Evolutionary conservation across 1,140 invertebrate species (phyloP), one percentile per base, ranked within the genome.

Genomic region (Hesperophylax magnus): DNA sequence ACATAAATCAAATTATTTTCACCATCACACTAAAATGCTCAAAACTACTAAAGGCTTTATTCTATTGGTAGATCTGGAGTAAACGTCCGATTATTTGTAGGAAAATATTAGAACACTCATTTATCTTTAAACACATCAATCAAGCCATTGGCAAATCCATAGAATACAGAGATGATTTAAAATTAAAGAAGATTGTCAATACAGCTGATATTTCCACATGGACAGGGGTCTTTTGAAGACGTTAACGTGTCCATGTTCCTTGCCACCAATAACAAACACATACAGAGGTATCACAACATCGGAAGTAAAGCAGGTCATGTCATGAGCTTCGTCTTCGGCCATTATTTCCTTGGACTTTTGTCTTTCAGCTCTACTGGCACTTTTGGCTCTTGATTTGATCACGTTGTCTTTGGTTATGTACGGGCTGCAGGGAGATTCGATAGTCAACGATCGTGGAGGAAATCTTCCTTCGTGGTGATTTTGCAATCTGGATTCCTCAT

Each of bases 141-240:
- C 20, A 7, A 58, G 3, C 7, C 20, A 58, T 47, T 47, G 39
- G 11, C 39, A 20, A 58, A 18, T 58, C n/a, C n/a, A 58, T 58
- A 20, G n/a, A 58, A 58, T n/a, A 58, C n/a, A 18, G 20, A n/a
- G 20, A 58, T 18, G n/a, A 58, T 58, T n/a, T 18, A 7, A n/a
- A 18, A 58, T 18, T 5, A 18, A 17, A 18, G n/a, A 22, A n/a
- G n/a, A 8, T 18, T 47, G 31, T 77, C 31, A 88, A 82, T 87
- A 88, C n/a, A 93, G 85, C 80, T 93, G 92, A 11, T 93, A 86
- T 84, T 92, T 93, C 93, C 93, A 94, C 17, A 94, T 88, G 0
- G 93, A 93, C 5, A 94, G 89, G 0, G 93, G 93, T 83, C 93
- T 89, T 81, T 92, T 92, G 79, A 94, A 94, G 18, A 93, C 92